Evolutionary conservation across 2,113 vertebrate genomes (phyloP).

Genomic region (Meles meles): DNA sequence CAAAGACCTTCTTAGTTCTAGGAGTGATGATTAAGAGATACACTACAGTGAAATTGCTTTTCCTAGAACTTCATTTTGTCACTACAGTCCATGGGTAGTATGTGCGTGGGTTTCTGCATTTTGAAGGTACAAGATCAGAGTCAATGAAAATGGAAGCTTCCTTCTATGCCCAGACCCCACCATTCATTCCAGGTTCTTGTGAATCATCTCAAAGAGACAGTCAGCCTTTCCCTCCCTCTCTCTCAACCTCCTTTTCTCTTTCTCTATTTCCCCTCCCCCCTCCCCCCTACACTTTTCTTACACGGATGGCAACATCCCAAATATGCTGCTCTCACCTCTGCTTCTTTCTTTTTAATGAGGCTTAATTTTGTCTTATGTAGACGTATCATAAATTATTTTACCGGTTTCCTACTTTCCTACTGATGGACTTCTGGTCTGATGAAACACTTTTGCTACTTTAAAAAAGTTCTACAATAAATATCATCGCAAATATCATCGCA

Average conservation of each 20-base stretch:
- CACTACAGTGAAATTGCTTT: neutral
- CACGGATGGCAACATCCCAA: neutral
- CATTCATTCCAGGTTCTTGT: neutral
- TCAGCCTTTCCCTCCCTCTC: neutral
- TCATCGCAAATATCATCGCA: too few species aligned
- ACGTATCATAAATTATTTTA: neutral
- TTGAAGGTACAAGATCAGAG: neutral
- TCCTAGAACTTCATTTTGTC: neutral
- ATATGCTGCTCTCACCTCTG: neutral
- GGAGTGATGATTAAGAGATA: neutral
- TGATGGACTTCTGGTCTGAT: neutral
- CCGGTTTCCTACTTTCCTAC: neutral
- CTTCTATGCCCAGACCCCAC: neutral
- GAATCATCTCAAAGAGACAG: neutral
- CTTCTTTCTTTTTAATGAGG: neutral
- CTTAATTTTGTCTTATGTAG: neutral
- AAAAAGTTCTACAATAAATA: neutral
- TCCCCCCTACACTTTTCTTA: neutral
- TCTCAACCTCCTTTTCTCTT: neutral
- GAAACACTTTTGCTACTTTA: neutral
- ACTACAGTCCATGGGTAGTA: neutral
- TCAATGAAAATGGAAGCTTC: neutral
- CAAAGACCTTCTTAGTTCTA: neutral
- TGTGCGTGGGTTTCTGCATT: neutral
- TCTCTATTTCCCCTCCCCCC: too few species aligned